Percentiles rank a stretch among this genome's conserved stretches.
These are phyloP conservation scores for Erethizon dorsatum DNA, from an alignment of 2,797 vertebrate genomes.

Conservation along the genomic window DNA sequence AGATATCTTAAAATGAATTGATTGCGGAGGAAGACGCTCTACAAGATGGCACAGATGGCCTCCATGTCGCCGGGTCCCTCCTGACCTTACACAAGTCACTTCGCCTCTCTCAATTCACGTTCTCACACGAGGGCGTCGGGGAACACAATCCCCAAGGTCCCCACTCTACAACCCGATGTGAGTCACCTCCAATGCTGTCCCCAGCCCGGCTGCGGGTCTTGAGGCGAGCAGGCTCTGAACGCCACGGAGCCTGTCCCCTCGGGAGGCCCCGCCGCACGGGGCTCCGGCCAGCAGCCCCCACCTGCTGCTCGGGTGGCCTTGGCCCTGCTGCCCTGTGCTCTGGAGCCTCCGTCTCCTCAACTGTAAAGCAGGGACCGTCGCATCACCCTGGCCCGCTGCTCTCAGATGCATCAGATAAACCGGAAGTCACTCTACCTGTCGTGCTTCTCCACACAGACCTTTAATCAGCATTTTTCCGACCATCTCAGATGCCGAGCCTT, in stretches of 20 bases:
- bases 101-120: neutral
- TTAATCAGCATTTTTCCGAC: neutral
- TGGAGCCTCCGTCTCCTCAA: neutral
- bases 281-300: neutral
- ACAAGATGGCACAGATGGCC: neutral
- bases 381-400: neutral
- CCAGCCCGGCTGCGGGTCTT: neutral
- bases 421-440: neutral
- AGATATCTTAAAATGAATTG: neutral
- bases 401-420: neutral
- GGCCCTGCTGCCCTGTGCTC: neutral
- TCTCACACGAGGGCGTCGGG: neutral
- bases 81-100: neutral
- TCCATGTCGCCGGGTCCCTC: accelerated
- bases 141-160: neutral
- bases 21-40: neutral
- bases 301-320: neutral
- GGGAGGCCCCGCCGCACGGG: neutral
- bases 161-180: neutral
- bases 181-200: neutral
- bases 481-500: neutral
- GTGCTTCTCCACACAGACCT: neutral
- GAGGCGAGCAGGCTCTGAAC: neutral
- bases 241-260: neutral
- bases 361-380: neutral